Evolutionary conservation across 2,113 vertebrate genomes (phyloP).

Genomic region (Chiloscyllium plagiosum): DNA sequence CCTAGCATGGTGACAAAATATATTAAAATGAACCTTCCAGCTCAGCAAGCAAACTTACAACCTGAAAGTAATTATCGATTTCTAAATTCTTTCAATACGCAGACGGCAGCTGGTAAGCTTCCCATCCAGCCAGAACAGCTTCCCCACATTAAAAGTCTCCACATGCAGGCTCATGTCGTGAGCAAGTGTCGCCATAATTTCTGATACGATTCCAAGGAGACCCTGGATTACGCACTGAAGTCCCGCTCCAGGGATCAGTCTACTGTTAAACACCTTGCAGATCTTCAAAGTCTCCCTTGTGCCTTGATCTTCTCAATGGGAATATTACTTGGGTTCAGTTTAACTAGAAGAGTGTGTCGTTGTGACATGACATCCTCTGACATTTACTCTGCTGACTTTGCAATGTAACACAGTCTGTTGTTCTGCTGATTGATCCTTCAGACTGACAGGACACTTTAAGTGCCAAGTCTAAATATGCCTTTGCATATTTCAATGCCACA

Average conservation of each 20-base stretch:
- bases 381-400: neutral
- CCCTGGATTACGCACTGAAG: no score
- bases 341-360: neutral
- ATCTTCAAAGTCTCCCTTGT: neutral
- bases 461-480: neutral
- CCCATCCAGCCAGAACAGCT: no score
- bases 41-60: no score
- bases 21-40: no score
- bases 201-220: no score
- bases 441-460: neutral
- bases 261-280: neutral
- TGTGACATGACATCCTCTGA: neutral
- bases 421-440: neutral
- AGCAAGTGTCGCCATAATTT: no score
- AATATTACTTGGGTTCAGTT: neutral
- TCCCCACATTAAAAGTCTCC: no score
- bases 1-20: no score
- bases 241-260: neutral
- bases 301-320: neutral
- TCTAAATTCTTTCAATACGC: no score
- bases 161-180: no score
- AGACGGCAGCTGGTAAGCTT: no score
- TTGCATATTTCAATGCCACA: neutral
- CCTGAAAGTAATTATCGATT: no score
- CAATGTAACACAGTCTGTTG: neutral